Conservation (phyloP, 2,888 invertebrate genomes). For the Drosophila mimica region DNA sequence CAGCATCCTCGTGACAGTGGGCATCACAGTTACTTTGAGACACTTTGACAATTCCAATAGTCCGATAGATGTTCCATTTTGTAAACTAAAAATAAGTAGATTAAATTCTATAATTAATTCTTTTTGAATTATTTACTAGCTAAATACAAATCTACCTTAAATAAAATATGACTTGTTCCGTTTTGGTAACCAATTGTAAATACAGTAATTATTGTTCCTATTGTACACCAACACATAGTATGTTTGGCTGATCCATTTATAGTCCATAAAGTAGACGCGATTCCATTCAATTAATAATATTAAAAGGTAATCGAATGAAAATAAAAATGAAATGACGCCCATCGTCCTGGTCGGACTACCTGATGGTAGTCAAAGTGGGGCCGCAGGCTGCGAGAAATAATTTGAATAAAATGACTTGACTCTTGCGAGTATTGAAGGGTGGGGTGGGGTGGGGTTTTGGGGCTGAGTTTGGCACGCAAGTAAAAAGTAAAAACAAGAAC, state of each 20-base stretch:
- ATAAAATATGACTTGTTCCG: not conserved
- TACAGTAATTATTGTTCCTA: not conserved
- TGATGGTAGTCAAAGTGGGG: conserved; percentile 17
- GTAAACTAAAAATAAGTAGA: not conserved
- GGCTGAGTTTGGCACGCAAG: conserved; percentile 7
- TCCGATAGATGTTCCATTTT: not conserved
- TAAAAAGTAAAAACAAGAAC: not conserved
- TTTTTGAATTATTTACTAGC: not conserved
- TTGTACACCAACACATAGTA: not conserved
- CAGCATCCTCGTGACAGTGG: conserved; percentile 39
- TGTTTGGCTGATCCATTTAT: not conserved
- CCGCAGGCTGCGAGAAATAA: conserved; percentile 38
- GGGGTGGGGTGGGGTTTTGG: conserved; percentile 6
- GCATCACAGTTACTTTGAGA: not conserved
- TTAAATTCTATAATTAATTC: not conserved
- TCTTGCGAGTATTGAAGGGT: not conserved
- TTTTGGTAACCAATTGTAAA: not conserved
- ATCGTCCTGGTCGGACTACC: conserved; percentile 33
- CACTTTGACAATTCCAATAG: not conserved
- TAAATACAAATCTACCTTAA: not conserved
- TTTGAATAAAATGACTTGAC: conserved; percentile 54
- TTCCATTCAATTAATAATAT: not conserved
- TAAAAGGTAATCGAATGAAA: not conserved
- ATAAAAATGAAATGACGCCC: not conserved
- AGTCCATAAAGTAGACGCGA: too few relatives aligned